phyloP scores from a whole-genome alignment of 92 coral and sea anemone genomes.

The Epizoanthus illoricatus region DNA sequence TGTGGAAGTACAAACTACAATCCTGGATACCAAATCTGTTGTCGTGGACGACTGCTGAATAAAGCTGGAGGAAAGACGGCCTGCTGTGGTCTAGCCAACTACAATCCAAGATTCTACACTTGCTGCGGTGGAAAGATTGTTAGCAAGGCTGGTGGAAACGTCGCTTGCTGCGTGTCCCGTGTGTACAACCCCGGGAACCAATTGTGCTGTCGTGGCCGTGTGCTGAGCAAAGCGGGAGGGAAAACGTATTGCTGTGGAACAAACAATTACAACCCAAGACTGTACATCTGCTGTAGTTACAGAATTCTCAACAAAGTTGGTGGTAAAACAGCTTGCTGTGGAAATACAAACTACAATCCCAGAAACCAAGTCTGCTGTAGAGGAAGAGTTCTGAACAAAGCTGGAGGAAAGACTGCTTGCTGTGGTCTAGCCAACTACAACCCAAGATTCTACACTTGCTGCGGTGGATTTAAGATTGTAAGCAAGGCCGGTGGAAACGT shows the following conservation, averaged over 20 bases:
- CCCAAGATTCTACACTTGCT: neutral
- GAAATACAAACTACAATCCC: neutral
- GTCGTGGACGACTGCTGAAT: neutral
- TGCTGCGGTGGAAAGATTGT: neutral
- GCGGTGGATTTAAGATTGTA: neutral
- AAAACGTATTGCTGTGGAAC: too few species aligned
- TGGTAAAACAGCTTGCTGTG: neutral
- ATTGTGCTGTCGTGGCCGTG: neutral
- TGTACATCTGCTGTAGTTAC: too few species aligned
- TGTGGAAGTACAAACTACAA: neutral
- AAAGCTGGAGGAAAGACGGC: constrained; percentile 2
- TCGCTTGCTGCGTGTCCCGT: neutral
- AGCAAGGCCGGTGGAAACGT: neutral
- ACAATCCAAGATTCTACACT: neutral
- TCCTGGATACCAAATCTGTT: neutral
- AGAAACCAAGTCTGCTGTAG: neutral
- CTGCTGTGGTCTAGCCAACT: neutral
- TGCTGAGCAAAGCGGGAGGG: neutral
- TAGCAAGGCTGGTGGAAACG: neutral
- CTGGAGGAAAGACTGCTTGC: neutral
- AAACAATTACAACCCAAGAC: too few species aligned
- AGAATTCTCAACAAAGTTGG: neutral
- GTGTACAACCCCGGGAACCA: neutral
- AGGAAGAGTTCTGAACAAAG: neutral
- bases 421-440: neutral